phyloP scores from a whole-genome alignment of 2,888 invertebrate genomes.

The Phortica okadai region DNA sequence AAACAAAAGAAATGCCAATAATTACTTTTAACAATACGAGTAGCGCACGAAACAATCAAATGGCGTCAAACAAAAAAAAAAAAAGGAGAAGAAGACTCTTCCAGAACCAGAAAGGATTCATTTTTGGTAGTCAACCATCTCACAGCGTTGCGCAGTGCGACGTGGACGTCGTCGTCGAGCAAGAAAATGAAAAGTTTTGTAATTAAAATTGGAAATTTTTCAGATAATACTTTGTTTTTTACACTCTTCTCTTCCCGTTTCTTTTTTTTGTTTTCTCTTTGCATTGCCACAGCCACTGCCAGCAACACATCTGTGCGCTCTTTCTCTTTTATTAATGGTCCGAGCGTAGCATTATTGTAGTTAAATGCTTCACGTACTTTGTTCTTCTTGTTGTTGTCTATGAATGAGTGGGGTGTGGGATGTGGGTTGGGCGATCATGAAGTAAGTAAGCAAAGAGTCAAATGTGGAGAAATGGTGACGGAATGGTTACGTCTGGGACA shows the following conservation, averaged over 20 bases:
- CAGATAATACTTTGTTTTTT: conserved; percentile 53
- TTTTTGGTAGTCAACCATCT: neutral
- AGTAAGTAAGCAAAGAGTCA: too few relatives aligned
- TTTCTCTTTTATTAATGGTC: conserved; percentile 20
- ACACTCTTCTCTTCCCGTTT: conserved; percentile 17
- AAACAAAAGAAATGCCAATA: conserved; percentile 60
- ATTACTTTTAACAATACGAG: conserved; percentile 51
- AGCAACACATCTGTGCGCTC: neutral
- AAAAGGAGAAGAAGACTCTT: neutral
- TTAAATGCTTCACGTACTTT: conserved; percentile 22
- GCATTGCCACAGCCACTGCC: conserved; percentile 23
- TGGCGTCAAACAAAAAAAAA: conserved; percentile 9
- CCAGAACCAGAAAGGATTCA: neutral
- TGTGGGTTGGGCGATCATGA: too few relatives aligned
- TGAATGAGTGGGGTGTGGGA: neutral
- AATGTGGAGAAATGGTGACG: too few relatives aligned
- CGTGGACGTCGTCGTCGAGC: neutral
- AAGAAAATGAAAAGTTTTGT: conserved; percentile 73
- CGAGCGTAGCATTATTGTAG: neutral
- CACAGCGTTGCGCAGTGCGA: conserved; percentile 51
- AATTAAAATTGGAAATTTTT: conserved; percentile 72
- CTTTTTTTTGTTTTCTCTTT: conserved; percentile 27
- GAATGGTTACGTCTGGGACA: neutral
- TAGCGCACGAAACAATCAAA: conserved; percentile 45
- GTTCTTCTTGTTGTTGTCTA: neutral